These are phyloP conservation scores for Theristus sp. DNA, from an alignment of 2,888 invertebrate species.

Conservation along the genomic window DNA sequence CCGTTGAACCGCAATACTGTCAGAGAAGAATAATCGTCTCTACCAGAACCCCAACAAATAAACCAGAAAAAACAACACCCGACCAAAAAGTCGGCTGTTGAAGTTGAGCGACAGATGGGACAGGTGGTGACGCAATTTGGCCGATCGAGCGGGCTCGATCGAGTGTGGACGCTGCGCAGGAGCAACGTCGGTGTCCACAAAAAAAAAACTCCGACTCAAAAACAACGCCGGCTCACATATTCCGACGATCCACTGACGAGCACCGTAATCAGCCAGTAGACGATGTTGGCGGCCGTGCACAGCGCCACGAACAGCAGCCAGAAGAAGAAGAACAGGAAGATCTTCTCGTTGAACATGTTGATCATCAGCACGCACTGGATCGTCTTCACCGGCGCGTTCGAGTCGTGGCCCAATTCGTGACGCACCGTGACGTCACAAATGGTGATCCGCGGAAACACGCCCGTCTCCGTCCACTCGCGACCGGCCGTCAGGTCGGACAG, in stretches of 20 bases:
- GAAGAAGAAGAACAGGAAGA: not conserved
- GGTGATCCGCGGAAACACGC: constrained; percentile 8
- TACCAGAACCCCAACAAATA: too few relatives aligned
- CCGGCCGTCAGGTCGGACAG: too few relatives aligned
- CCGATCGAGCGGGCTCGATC: too few relatives aligned
- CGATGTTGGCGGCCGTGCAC: not conserved
- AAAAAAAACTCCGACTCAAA: not conserved
- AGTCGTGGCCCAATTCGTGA: not conserved
- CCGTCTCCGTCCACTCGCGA: constrained; percentile 7
- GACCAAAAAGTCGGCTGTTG: too few relatives aligned
- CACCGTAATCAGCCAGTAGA: not conserved
- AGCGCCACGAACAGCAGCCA: not conserved
- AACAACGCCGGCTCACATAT: not conserved
- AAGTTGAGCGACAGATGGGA: too few relatives aligned
- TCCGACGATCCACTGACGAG: not conserved
- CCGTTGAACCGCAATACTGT: too few relatives aligned
- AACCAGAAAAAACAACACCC: too few relatives aligned
- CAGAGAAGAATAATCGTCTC: too few relatives aligned
- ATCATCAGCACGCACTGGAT: not conserved
- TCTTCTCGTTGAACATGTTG: not conserved
- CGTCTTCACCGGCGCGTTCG: not conserved
- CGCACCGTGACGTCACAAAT: constrained; percentile 5
- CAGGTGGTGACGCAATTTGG: too few relatives aligned
- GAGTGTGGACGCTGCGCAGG: too few relatives aligned
- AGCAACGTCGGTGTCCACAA: not conserved